Base-by-base conservation (phyloP, 1,140 invertebrate species). In the Harlomillsia oculata region DNA sequence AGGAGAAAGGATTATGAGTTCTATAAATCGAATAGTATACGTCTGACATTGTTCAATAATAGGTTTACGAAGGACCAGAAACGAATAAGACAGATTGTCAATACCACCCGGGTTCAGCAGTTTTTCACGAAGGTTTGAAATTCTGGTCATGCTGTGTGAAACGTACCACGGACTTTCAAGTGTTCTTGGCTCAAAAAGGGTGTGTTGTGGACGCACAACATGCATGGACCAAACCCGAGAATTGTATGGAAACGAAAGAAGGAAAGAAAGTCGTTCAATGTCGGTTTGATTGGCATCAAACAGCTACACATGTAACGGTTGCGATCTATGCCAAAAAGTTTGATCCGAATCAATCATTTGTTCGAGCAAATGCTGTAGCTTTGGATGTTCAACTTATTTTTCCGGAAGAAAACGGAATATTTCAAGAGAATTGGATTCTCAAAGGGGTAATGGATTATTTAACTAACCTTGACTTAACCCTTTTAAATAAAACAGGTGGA, bases 51-150 rank as follows among this genome's bases (percentile, higher is more conserved):
- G 11, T 36, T 39, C 18, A 6, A 4, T 8, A 11, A 34, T 49
- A 65, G 56, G 46, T 44, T 40, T 63, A 63, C 26, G 48, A 53
- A 49, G 61, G 57, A 14, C 41, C 32, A 6, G 41, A 43, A 23
- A 30, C 53, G 13, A 32, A 62, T 58, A 59, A 75, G 13, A 75
- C 79, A 43, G 68, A 73, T 34, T 99, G 96, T 70, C 72, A 75
- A 36, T 78, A 87, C 75, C 96, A 99, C 76, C 81, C 89, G 20
- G 96, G 95, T 0, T 74, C 77, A 16, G 90, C 95, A 2, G 79
- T 99, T 39, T 99, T 99, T 71, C 96, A 99, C 69, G 96, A 99
- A 77, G 96, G 93, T 0, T 76, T 97, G 70, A 99, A 99, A 72
- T 99, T 83, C 72, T 99, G 95, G 95, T 87, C 90, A 0, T 99